Base-by-base conservation (phyloP, 2,797 vertebrate genomes). In the Sorex maritimensis region DNA sequence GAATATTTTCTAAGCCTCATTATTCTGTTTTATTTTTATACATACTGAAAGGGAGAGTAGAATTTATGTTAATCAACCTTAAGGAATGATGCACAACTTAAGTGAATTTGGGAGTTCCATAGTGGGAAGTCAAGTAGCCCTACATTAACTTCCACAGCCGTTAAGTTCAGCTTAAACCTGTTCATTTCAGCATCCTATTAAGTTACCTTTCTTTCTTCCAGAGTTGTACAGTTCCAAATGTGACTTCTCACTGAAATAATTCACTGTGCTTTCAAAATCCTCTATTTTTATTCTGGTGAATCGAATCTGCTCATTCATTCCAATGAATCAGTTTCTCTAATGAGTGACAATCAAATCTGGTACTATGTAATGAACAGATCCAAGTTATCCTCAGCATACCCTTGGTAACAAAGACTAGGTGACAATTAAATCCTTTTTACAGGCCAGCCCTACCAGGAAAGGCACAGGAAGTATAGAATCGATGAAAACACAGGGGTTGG, bases 171-270 rank as follows among this genome's bases (percentile, higher is more conserved):
- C 24, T 79, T 52, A 86, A 75, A 34, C 24, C 26, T 79, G 7
- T 89, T 77, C 83, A 84, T 78, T 81, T 90, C 88, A 67, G 61
- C 24, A 41, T 80, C 67, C 84, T 68, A 80, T 94, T 69, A 93
- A 96, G 88, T 92, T 46, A 88, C 6, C 88, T 95, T 73, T 71
- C 68, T 86, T 88, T 82, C 72, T 86, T 91, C 58, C 68, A 69
- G 46, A 74, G 17, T 10, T 73, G 72, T 67, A 28, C 44, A 80
- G 46, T 86, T 92, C 46, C 63, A 77, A 91, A 89, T 65, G 38
- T 74, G 67, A 41, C 65, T 92, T 87, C 19, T 91, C 52, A 73
- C 61, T 95, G 10, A 81, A 92, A 77, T 5, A 93, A 74, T 71
- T 79, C 30, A 55, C 85, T 88, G 61, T 44, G 15, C 10, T 6